Conservation (phyloP, 1,140 invertebrate genomes). For the Octopus sinensis region DNA sequence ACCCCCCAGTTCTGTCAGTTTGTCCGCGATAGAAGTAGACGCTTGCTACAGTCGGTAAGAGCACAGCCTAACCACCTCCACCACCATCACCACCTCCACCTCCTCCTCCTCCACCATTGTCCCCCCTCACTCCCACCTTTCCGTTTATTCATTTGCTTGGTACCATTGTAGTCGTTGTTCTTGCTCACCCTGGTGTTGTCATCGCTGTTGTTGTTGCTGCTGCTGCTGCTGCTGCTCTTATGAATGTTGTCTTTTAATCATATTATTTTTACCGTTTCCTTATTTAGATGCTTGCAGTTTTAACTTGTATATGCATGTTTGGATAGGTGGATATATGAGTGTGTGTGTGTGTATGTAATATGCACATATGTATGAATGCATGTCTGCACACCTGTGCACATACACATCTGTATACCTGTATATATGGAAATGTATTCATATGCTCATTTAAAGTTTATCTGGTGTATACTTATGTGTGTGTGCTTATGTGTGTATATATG, state of each 20-base stretch:
- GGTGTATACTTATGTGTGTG: neutral
- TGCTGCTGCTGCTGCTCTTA: neutral
- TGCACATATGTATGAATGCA: no score
- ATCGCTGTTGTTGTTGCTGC: constrained; percentile 9
- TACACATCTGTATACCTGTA: neutral
- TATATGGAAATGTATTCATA: neutral
- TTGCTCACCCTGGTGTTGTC: neutral
- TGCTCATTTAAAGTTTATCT: neutral
- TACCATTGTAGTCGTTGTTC: neutral
- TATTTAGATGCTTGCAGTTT: neutral
- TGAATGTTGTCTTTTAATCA: neutral
- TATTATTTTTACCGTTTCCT: neutral
- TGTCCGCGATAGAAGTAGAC: constrained; percentile 88
- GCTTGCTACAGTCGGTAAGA: constrained; percentile 91
- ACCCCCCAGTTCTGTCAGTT: constrained; percentile 90
- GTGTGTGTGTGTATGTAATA: no score
- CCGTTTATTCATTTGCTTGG: neutral
- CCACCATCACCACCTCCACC: constrained; percentile 6
- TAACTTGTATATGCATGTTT: no score
- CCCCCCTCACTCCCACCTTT: neutral
- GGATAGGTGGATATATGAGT: no score
- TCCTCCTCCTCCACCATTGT: constrained; percentile 3
- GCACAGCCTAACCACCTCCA: neutral
- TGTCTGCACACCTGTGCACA: neutral
- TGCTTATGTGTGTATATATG: neutral